Conservation (phyloP, 1,140 invertebrate species). For the Prorops nasuta region DNA sequence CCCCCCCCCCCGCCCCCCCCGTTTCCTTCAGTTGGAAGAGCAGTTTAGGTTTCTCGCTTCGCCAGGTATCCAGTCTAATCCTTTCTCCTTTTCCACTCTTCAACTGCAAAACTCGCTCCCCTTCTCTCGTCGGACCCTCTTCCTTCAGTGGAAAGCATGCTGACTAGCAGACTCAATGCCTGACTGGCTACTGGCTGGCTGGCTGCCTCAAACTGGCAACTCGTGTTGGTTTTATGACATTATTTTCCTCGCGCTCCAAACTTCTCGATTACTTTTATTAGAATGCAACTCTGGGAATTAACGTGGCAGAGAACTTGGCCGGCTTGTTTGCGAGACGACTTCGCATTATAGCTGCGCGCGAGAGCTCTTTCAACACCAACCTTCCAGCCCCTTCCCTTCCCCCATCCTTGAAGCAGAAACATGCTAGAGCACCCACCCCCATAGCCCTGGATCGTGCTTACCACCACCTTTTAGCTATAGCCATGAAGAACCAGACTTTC, state of each 20-base stretch:
- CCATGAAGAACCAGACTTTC: neutral
- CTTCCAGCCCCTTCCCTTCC: no score
- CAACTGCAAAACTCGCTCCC: constrained; percentile 19
- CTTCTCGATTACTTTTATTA: constrained; percentile 44
- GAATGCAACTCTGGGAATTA: constrained; percentile 36
- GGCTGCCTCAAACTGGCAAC: no score
- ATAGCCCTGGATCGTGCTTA: no score
- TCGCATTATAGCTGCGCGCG: constrained; percentile 10
- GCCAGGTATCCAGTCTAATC: constrained; percentile 13
- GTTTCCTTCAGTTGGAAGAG: neutral
- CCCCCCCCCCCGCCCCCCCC: neutral
- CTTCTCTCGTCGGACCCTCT: neutral
- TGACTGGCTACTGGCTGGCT: neutral
- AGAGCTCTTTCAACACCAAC: no score
- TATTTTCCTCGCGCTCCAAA: constrained; percentile 36
- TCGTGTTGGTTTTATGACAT: constrained; percentile 30
- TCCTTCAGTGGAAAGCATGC: neutral
- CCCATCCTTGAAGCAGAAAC: no score
- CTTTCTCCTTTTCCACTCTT: constrained; percentile 10
- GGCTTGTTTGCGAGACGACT: constrained; percentile 26
- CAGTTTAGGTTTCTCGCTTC: constrained; percentile 9
- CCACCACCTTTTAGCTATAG: neutral
- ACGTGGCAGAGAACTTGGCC: constrained; percentile 21
- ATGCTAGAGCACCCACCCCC: no score
- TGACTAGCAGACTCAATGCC: constrained; percentile 8